Base-by-base conservation (phyloP, 1,140 invertebrate genomes). In the Subanguina moxae region DNA sequence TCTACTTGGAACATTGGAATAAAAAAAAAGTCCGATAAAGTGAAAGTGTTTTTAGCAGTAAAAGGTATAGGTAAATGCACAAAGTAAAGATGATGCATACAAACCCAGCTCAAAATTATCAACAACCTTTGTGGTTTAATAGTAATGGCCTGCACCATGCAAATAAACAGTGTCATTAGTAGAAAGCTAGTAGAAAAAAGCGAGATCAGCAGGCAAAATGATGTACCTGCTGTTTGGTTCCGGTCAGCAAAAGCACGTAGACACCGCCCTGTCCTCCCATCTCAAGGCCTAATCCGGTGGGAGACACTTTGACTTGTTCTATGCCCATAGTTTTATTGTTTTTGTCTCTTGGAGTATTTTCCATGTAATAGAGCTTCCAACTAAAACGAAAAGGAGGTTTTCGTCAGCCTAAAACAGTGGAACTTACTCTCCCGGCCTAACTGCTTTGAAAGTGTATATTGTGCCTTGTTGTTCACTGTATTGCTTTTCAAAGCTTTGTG, bases 181-280 rank as follows among this genome's bases (percentile, higher is more conserved):
- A 38, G 11, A 15, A 52, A 32, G n/a, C 28, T 61, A 32, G 17
- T 38, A 62, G 27, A 25, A 42, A 66, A n/a, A 3, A 45, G 52
- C 3, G 52, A 57, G 3, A 23, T 38, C 32, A 38, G 11, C 3
- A 38, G 32, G 32, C 11, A n/a, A n/a, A n/a, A n/a, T n/a, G n/a
- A n/a, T n/a, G n/a, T 27, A 67, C 66, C 62, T 67, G 25, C 5
- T 66, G 30, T 32, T 57, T 71, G 19, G 45, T 64, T 30, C 75
- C 76, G 17, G 65, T 77, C 27, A 76, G 13, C 19, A 71, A 17
- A 3, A 71, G 21, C 0, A 61, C 46, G 32, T 75, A 80, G 23
- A 78, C 73, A 42, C 77, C 76, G 0, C 76, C 76, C 63, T 78
- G 77, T 30, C 59, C 72, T 9, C 74, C n/a, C 42, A 58, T 64